Percentiles rank a stretch among this genome's conserved stretches.
These are phyloP conservation scores for Tachystola acroxantha DNA, from an alignment of 2,888 invertebrate species.

Conservation along the genomic window DNA sequence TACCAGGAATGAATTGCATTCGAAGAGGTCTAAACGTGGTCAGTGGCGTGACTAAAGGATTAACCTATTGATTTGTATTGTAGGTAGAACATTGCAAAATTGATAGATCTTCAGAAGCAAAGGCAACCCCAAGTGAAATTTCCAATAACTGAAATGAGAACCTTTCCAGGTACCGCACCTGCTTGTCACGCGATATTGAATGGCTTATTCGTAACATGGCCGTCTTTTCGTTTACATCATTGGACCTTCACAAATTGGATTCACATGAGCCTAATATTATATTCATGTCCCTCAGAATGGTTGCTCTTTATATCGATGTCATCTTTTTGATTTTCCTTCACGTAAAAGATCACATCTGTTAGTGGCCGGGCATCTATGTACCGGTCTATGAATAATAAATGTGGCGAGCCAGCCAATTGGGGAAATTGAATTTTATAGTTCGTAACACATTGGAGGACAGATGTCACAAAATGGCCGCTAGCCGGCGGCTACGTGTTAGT, in stretches of 20 bases:
- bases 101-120: constrained; percentile 37
- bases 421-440: constrained; percentile 79
- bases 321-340: constrained; percentile 71
- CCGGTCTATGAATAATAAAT: constrained; percentile 77
- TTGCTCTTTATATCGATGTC: constrained; percentile 53
- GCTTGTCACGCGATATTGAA: constrained; percentile 47
- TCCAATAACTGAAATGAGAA: constrained; percentile 42
- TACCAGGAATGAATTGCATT: constrained; percentile 41
- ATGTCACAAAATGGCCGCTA: constrained; percentile 72
- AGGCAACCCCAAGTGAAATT: constrained; percentile 34
- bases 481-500: constrained; percentile 61
- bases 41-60: constrained; percentile 46
- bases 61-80: constrained; percentile 10
- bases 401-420: constrained; percentile 73
- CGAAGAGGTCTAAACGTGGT: too few species aligned
- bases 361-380: constrained; percentile 71
- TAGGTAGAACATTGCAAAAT: constrained; percentile 30
- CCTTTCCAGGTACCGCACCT: constrained; percentile 32
- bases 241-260: constrained; percentile 41
- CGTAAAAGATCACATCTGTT: constrained; percentile 77
- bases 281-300: constrained; percentile 58
- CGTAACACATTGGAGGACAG: constrained; percentile 75
- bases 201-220: constrained; percentile 34
- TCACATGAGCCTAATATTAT: constrained; percentile 50
- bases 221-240: constrained; percentile 31